Evolutionary conservation across 1,140 invertebrate species (phyloP).

Genomic region (Aplysia californica): DNA sequence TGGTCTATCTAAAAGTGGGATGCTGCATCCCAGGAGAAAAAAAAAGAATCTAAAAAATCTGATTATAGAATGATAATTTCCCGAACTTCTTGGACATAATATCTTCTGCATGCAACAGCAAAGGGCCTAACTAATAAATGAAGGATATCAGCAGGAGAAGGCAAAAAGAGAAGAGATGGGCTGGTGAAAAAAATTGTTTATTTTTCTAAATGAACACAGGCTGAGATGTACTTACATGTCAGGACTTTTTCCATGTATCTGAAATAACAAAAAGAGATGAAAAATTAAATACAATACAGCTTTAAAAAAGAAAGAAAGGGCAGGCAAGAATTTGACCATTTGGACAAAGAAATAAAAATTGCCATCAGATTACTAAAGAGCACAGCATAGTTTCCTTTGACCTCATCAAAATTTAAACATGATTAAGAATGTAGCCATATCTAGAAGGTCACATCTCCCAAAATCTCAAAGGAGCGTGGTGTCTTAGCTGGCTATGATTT

Average conservation of each 20-base stretch:
- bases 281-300: constrained; percentile 24
- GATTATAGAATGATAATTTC: too few species aligned
- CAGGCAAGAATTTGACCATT: not conserved
- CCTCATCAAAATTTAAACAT: not conserved
- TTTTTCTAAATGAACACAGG: too few species aligned
- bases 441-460: too few species aligned
- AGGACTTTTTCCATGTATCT: constrained; percentile 73
- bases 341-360: not conserved
- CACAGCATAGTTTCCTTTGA: too few species aligned
- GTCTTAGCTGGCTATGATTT: too few species aligned
- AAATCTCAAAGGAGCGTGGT: too few species aligned
- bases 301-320: not conserved
- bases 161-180: too few species aligned
- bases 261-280: constrained; percentile 53
- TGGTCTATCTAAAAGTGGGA: too few species aligned
- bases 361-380: constrained; percentile 28
- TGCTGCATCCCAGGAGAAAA: too few species aligned
- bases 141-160: not conserved
- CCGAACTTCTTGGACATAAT: not conserved
- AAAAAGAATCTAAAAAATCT: too few species aligned
- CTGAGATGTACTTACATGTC: constrained; percentile 65
- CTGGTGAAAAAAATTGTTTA: too few species aligned
- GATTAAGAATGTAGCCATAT: too few species aligned
- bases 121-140: not conserved
- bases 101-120: not conserved